Evolutionary conservation across 2,888 invertebrate species (phyloP), one percentile per base, ranked within the genome.

Genomic region (Oasisia sp.): DNA sequence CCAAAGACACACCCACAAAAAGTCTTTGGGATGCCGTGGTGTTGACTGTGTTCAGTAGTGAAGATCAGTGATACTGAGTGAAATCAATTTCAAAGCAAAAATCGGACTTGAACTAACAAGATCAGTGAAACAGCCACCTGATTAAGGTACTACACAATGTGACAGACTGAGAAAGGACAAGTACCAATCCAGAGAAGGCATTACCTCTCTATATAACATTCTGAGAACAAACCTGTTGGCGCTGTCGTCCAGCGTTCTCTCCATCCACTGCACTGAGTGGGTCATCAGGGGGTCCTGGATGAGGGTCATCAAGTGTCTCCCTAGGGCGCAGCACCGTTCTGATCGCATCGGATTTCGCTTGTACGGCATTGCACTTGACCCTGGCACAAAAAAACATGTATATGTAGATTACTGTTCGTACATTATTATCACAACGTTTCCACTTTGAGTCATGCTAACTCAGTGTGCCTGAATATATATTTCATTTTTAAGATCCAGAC

Each of bases 291-390:
- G 95, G 92, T 96, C 95, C 93, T 96, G 95, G 32, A 96, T 93
- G 44, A 99, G 96, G 3, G 98, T 97, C 97, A 99, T 99, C 93
- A 99, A 97, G 96, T 99, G 98, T 32, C 99, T 97, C 0, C 99
- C 98, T 92, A 99, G 97, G 2, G 99, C 98, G 96, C 99, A 99
- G 95, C 99, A 96, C 32, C 99, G 97, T 96, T 99, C 99, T 0
- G 98, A 98, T 94, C 99, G 97, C 99, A 99, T 99, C 0, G 99
- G 99, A 96, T 99, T 99, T 92, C 99, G 97, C 96, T 99, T 99
- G 96, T 99, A 99, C 0, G 99, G 98, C 99, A 99, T 99, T 0
- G 99, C 99, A 93, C 99, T 99, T 0, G 99, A 99, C 0, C 99
- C 97, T 95, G 95, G 50, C 2, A 50, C 14, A 8, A 50, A 0